Evolutionary conservation across 2,888 invertebrate species (phyloP), one percentile per base, ranked within the genome.

Genomic region (Epinotia ramella): DNA sequence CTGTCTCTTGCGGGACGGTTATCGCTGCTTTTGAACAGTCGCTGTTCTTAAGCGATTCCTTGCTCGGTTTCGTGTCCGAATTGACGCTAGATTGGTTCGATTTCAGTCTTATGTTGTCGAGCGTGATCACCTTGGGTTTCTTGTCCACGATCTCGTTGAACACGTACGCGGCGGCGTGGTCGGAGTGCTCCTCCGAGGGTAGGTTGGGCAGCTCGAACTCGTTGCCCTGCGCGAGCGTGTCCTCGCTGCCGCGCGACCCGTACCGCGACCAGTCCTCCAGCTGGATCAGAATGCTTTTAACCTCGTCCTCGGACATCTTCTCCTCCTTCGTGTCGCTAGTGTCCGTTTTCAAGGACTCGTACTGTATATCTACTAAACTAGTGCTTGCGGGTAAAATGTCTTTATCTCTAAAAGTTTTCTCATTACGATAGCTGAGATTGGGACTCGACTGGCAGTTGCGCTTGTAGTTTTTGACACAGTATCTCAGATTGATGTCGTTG

Each of bases 61-160:
- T 86, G 78, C 88, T 89, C 65, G 77, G 78, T 71, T 81, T 85
- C 18, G 78, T 78, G 18, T 87, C 86, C 2, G 88, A 88, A 76
- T 85, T 85, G 46, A 84, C 79, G 77, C 88, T 91, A 0, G 90
- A 88, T 53, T 88, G 89, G 74, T 86, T 88, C 7, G 89, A 89
- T 78, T 87, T 92, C 56, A 93, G 76, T 78, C 82, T 89, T 57
- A 94, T 94, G 78, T 91, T 93, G 59, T 94, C 94, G 4, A 94
- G 84, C 0, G 92, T 94, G 59, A 95, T 94, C 75, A 89, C 89
- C 78, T 92, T 93, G 18, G 95, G 93, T 80, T 94, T 95, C 73
- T 90, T 90, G 65, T 94, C 89, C 12, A 94, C 84, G 60, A 95
- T 94, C 86, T 95, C 95, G 80, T 91, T 94, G 80, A 95, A 94